Evolutionary conservation across 2,113 vertebrate species (phyloP).

Genomic region (Tetrax tetrax): DNA sequence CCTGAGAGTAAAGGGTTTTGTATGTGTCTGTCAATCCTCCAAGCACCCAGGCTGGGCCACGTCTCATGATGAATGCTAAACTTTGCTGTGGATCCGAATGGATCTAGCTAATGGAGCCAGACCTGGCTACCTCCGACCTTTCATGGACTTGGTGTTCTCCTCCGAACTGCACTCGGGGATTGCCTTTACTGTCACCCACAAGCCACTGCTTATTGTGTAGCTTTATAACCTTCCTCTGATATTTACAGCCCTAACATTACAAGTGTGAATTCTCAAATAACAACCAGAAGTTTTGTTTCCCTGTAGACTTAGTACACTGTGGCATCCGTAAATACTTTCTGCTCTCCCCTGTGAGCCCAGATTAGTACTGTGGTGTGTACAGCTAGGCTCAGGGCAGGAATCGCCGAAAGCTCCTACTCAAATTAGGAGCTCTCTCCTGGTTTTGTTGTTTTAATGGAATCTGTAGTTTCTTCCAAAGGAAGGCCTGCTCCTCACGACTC

Average conservation of each 20-base stretch:
- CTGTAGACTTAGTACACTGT: background rate
- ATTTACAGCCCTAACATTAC: background rate
- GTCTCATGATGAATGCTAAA: background rate
- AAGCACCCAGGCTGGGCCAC: background rate
- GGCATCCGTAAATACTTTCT: background rate
- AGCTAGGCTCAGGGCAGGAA: background rate
- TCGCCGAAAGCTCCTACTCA: background rate
- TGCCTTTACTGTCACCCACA: background rate
- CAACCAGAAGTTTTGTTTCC: background rate
- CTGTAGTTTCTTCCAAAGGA: background rate
- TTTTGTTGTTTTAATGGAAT: background rate
- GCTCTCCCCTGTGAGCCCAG: background rate
- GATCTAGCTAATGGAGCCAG: background rate
- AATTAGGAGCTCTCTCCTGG: background rate
- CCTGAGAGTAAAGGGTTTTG: background rate
- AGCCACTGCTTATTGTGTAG: background rate
- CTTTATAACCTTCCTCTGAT: background rate
- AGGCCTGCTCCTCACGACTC: background rate
- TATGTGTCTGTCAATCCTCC: background rate
- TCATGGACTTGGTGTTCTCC: background rate
- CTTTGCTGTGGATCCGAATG: background rate
- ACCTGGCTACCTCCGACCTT: background rate
- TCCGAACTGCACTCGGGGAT: background rate
- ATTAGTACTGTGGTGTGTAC: background rate
- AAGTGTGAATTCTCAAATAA: background rate